These are phyloP conservation scores for Hemichromis elongatus DNA, from an alignment of 2,113 vertebrate genomes.

Conservation along the genomic window DNA sequence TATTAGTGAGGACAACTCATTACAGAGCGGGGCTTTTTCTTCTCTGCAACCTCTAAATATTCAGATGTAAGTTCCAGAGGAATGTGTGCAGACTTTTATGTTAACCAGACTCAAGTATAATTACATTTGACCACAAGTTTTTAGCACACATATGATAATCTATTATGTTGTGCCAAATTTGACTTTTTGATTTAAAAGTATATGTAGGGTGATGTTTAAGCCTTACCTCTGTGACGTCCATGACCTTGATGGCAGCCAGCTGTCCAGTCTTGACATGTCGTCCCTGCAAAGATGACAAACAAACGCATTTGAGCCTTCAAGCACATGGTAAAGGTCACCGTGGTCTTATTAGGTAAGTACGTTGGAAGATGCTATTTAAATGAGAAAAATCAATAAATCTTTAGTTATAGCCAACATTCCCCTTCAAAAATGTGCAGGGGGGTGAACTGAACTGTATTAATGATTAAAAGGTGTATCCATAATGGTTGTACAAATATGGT, in stretches of 20 bases:
- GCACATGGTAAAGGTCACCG: background rate
- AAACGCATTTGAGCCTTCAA: background rate
- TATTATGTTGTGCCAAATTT: no score
- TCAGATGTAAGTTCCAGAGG: background rate
- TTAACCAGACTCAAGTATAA: slow-evolving; percentile 53
- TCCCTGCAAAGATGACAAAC: slow-evolving; percentile 47
- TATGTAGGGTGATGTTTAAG: background rate
- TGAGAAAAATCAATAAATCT: background rate
- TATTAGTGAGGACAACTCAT: background rate
- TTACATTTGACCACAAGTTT: background rate
- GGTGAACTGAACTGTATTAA: background rate
- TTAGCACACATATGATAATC: background rate
- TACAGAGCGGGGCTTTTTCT: background rate
- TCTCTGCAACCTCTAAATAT: background rate
- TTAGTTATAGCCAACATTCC: background rate
- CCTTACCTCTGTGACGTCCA: slow-evolving; percentile 76
- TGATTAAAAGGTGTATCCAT: background rate
- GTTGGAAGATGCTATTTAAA: background rate
- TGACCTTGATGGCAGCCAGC: slow-evolving; percentile 78
- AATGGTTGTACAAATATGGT: background rate
- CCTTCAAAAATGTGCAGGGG: background rate
- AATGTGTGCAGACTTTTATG: slow-evolving; percentile 59
- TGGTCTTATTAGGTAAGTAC: background rate
- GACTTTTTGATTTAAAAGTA: background rate
- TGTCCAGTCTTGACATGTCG: slow-evolving; percentile 77